phyloP scores from a whole-genome alignment of 1,140 invertebrate genomes.

The Globodera ellingtonae region DNA sequence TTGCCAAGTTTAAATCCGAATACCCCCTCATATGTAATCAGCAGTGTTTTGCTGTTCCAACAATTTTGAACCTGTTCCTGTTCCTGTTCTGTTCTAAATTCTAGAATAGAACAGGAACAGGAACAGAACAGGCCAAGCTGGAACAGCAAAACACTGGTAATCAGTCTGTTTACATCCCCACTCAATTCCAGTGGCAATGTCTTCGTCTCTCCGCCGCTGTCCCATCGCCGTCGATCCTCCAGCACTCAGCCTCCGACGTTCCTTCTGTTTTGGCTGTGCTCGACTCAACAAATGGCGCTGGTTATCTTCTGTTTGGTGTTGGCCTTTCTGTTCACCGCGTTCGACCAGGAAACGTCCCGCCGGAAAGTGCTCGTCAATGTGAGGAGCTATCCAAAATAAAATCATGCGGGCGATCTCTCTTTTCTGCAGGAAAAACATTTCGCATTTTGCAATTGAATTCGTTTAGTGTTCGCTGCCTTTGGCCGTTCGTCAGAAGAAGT shows the following conservation, averaged over 20 bases:
- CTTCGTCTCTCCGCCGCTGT: conserved; percentile 2
- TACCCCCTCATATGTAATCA: no score
- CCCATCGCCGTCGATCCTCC: conserved; percentile 6
- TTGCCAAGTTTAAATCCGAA: no score
- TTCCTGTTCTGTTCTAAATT: no score
- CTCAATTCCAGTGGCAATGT: neutral
- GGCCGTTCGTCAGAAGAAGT: conserved; percentile 31
- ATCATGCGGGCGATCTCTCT: no score
- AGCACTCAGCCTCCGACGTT: neutral
- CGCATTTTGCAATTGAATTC: neutral
- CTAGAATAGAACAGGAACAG: no score
- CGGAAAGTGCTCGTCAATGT: conserved; percentile 23
- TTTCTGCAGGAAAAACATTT: no score
- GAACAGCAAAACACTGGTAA: no score
- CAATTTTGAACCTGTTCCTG: no score
- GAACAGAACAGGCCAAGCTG: no score
- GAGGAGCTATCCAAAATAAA: neutral
- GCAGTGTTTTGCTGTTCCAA: no score
- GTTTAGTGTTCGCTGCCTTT: conserved; percentile 32
- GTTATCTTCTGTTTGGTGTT: conserved; percentile 29
- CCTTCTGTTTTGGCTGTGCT: conserved; percentile 8
- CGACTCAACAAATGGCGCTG: conserved; percentile 22
- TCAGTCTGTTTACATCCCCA: no score
- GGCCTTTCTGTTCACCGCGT: conserved; percentile 34
- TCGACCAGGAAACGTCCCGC: conserved; percentile 17